These are phyloP conservation scores for Drosophila mulleri DNA, from an alignment of 2,888 invertebrate species.

Conservation along the genomic window DNA sequence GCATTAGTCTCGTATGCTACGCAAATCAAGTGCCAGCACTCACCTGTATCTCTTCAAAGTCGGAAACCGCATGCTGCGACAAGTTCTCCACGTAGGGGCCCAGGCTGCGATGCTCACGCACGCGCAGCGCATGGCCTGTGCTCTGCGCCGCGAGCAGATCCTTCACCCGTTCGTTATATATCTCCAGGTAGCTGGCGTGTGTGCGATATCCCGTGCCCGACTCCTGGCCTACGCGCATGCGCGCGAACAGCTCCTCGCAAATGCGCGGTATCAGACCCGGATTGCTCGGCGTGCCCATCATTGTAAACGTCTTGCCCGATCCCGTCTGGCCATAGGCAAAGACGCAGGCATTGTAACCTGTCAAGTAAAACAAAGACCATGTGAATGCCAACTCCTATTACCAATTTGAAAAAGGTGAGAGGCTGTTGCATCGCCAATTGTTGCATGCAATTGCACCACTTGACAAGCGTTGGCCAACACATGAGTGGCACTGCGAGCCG, in stretches of 20 bases:
- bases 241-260: conserved; percentile 92
- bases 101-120: conserved; percentile 91
- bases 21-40: conserved; percentile 50
- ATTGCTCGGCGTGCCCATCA: conserved; percentile 93
- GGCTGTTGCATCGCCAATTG: conserved; percentile 18
- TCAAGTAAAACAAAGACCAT: conserved; percentile 16
- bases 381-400: conserved; percentile 21
- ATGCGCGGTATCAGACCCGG: conserved; percentile 94
- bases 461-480: conserved; percentile 26
- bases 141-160: conserved; percentile 88
- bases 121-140: conserved; percentile 89
- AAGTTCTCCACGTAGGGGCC: conserved; percentile 95
- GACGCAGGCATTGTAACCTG: conserved; percentile 93
- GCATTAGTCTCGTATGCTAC: background rate
- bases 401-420: conserved; percentile 27
- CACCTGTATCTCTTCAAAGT: conserved; percentile 94
- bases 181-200: conserved; percentile 94
- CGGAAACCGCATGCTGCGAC: conserved; percentile 93
- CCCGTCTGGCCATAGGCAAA: conserved; percentile 97
- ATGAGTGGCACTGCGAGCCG: conserved; percentile 5
- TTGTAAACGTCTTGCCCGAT: conserved; percentile 95
- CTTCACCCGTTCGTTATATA: conserved; percentile 93
- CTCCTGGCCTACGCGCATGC: conserved; percentile 92
- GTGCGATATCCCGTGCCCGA: conserved; percentile 93
- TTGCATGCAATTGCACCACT: conserved; percentile 32